Conservation (phyloP, 2,113 vertebrate species). For the Lagopus leucura region DNA sequence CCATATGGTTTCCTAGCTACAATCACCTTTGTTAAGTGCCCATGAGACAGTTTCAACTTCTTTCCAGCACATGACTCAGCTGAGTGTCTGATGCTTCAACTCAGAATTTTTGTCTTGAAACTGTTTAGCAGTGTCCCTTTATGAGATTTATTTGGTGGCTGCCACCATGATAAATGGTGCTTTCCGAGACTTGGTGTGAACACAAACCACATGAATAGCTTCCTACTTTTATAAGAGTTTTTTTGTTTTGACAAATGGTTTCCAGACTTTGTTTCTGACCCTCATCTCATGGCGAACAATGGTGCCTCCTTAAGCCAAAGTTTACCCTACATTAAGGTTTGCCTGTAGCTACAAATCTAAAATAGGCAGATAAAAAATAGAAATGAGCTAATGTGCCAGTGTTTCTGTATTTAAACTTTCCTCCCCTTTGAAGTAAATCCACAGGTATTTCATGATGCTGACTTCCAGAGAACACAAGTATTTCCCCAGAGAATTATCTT, state of each 20-base stretch:
- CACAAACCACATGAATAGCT: slow-evolving; percentile 42
- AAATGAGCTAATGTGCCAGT: slow-evolving; percentile 27
- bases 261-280: slow-evolving; percentile 33
- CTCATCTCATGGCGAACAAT: background rate
- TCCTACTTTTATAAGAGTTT: slow-evolving; percentile 44
- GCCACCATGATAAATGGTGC: slow-evolving; percentile 12
- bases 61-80: background rate
- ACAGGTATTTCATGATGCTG: slow-evolving; percentile 22
- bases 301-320: slow-evolving; percentile 1
- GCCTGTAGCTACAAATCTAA: slow-evolving; percentile 35
- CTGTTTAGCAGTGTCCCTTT: background rate
- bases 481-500: slow-evolving; percentile 38
- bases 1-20: background rate
- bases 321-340: background rate
- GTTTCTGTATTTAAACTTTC: slow-evolving; percentile 39
- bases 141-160: slow-evolving; percentile 23
- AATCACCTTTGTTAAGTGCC: background rate
- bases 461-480: slow-evolving; percentile 38
- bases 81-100: background rate
- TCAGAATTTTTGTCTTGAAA: background rate
- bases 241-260: slow-evolving; percentile 34
- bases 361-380: slow-evolving; percentile 38
- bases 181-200: slow-evolving; percentile 22
- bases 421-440: slow-evolving; percentile 51
- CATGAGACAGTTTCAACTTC: background rate